Evolutionary conservation across 2,888 invertebrate genomes (phyloP), one percentile per base, ranked within the genome.

Genomic region (Netelia inedita): DNA sequence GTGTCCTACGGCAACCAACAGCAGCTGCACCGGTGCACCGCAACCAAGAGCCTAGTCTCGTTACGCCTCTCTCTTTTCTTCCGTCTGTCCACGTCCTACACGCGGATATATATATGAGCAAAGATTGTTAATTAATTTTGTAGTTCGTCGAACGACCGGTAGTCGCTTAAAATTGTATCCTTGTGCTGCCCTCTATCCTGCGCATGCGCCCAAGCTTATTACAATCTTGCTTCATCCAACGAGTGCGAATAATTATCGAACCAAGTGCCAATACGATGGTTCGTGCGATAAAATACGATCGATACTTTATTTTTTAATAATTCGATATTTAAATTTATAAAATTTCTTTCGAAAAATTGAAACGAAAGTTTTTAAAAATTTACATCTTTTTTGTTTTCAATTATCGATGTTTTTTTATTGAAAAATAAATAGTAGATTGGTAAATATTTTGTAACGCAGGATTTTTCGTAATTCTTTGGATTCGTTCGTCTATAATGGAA

Each of bases 121-220:
- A 74, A 65, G 65, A 85, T 85, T 71, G 81, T 85, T 85, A 78
- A 85, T 85, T 85, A 80, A 85, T 79, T 81, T 81, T 74, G 61
- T 65, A 65, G 57, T 53, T 65, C 59, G 55, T 59, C 65, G 74
- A 69, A 74, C 43, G 35, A 59, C 14, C 74, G 10, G 43, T 50
- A 63, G 53, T 21, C 59, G 71, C 72, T 83, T 83, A 61, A 78
- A 80, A 80, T 69, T 84, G 72, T 55, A 50, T 10, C 57, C 61
- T 61, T 43, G 68, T 46, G 2, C 41, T 41, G 72, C 53, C 66
- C 43, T 43, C 57, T 35, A 59, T 16, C 53, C 16, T 63, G 43
- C 65, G 28, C 3, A 28, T 28, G 57, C 8, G 6, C 19, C 50
- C 57, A 57, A 21, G 63, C 69, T 63, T 65, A 79, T 83, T 75